phyloP scores from a whole-genome alignment of 2,113 vertebrate species.

The Mormoops blainvillei region DNA sequence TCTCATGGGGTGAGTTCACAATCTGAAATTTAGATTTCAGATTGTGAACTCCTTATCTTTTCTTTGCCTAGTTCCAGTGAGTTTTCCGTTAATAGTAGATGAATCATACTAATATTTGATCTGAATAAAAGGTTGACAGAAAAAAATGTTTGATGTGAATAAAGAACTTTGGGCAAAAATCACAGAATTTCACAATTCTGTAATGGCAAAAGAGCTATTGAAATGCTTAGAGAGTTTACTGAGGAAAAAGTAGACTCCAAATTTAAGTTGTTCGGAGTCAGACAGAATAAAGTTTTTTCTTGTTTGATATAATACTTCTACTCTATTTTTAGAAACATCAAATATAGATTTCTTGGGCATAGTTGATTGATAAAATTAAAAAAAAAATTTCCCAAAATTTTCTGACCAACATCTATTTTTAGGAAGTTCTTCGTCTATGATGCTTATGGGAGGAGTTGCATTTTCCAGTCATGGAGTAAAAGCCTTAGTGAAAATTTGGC shows the following conservation, averaged over 20 bases:
- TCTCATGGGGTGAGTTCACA: background rate
- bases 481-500: slow-evolving; percentile 15
- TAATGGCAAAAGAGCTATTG: background rate
- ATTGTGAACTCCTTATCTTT: background rate
- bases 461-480: slow-evolving; percentile 50
- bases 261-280: background rate
- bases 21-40: background rate
- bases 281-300: background rate
- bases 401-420: background rate
- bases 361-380: slow-evolving; percentile 43
- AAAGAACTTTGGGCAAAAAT: background rate
- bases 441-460: slow-evolving; percentile 18
- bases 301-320: background rate
- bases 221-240: background rate
- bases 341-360: background rate
- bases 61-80: background rate
- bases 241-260: background rate
- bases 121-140: background rate
- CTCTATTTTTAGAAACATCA: background rate
- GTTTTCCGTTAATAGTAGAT: background rate
- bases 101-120: background rate
- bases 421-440: slow-evolving; percentile 33
- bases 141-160: background rate
- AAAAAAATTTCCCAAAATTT: slow-evolving; percentile 50
- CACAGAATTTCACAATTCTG: background rate